Conservation (phyloP, 2,888 invertebrate species). For the Rotaria socialis region DNA sequence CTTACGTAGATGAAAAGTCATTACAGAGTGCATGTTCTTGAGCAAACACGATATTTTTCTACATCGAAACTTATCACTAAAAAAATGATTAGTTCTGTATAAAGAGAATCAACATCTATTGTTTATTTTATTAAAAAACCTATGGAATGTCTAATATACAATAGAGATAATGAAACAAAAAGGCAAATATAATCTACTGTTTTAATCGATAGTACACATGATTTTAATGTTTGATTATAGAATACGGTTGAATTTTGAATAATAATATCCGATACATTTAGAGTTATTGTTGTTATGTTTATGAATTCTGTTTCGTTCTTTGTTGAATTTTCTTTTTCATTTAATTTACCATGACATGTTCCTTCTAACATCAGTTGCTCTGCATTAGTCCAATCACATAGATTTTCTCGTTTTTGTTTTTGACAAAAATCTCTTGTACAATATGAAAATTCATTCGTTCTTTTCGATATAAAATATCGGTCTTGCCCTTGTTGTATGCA, state of each 20-base stretch:
- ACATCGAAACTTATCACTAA: no score
- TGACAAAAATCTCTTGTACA: neutral
- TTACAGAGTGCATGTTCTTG: no score
- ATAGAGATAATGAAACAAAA: neutral
- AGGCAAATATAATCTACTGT: neutral
- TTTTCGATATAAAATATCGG: neutral
- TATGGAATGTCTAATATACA: slow-evolving; percentile 6
- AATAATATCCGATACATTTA: no score
- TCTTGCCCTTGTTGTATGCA: slow-evolving; percentile 9
- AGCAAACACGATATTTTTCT: no score
- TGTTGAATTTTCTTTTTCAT: neutral
- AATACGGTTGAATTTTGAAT: neutral
- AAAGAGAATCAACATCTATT: no score
- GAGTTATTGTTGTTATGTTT: no score
- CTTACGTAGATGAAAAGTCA: no score
- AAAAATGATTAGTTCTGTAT: no score
- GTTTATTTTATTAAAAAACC: neutral
- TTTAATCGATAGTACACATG: neutral
- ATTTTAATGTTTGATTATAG: neutral
- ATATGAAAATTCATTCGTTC: neutral
- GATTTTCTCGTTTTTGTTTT: neutral
- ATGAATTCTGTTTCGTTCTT: neutral
- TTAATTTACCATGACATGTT: neutral
- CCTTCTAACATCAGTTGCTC: neutral
- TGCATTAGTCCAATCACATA: neutral